phyloP scores from a whole-genome alignment of 1,140 invertebrate genomes.

The Drosophila pandora region DNA sequence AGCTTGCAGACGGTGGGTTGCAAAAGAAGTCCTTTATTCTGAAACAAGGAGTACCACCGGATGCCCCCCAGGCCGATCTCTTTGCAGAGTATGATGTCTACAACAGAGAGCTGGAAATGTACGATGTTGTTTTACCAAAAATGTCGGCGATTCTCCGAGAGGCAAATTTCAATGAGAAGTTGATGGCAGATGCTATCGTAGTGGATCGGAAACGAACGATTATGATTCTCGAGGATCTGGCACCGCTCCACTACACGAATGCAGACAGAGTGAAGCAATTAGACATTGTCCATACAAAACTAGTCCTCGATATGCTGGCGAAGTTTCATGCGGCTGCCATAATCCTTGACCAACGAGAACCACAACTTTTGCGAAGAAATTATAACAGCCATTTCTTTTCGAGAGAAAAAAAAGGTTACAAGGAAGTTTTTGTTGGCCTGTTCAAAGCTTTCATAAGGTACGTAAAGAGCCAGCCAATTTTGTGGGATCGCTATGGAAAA shows the following conservation, averaged over 20 bases:
- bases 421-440: slow-evolving; percentile 21
- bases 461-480: slow-evolving; percentile 30
- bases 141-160: slow-evolving; percentile 47
- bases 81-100: slow-evolving; percentile 57
- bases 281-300: slow-evolving; percentile 83
- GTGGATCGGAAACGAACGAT: slow-evolving; percentile 50
- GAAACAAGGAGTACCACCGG: slow-evolving; percentile 44
- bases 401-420: slow-evolving; percentile 24
- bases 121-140: slow-evolving; percentile 60
- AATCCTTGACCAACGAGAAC: slow-evolving; percentile 43
- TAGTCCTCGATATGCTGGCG: slow-evolving; percentile 84
- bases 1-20: not conserved
- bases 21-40: slow-evolving; percentile 44
- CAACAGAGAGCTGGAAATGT: slow-evolving; percentile 67
- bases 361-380: slow-evolving; percentile 24
- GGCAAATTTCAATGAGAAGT: slow-evolving; percentile 48
- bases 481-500: slow-evolving; percentile 42
- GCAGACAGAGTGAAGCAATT: slow-evolving; percentile 84
- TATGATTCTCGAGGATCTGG: slow-evolving; percentile 85
- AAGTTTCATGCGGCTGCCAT: slow-evolving; percentile 84
- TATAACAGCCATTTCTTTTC: slow-evolving; percentile 47
- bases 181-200: slow-evolving; percentile 57
- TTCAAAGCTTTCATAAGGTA: slow-evolving; percentile 48
- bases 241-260: slow-evolving; percentile 84
- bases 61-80: slow-evolving; percentile 36